A percentile compares a stretch with the other conserved stretches of the same genome.
Conservation (phyloP, 2,888 invertebrate genomes). For the Tetragonula carbonaria region DNA sequence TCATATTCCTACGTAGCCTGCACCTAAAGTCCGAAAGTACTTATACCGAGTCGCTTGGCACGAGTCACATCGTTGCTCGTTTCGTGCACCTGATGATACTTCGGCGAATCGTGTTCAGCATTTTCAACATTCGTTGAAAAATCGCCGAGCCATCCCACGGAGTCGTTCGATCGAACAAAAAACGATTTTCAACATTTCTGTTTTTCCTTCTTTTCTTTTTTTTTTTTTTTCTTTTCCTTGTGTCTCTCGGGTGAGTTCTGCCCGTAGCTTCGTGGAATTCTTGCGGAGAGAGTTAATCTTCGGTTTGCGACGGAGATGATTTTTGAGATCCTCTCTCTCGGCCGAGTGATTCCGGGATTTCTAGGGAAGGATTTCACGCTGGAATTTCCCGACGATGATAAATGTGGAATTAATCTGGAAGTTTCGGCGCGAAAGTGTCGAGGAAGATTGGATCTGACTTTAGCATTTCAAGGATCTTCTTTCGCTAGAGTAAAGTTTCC, state of each 20-base stretch:
- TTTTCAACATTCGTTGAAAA: constrained; percentile 30
- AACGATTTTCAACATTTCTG: neutral
- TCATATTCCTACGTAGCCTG: constrained; percentile 63
- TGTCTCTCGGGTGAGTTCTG: no score
- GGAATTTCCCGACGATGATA: neutral
- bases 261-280: neutral
- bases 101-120: constrained; percentile 48
- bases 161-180: neutral
- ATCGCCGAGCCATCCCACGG: neutral
- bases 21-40: constrained; percentile 50
- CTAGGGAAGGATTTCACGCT: neutral
- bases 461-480: neutral
- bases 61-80: neutral
- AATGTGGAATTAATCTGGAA: neutral
- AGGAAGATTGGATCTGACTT: neutral
- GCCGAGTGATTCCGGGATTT: neutral
- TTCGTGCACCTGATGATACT: constrained; percentile 53
- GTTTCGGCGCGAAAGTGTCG: neutral
- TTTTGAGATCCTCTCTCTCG: neutral
- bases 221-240: neutral
- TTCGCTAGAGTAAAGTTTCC: no score
- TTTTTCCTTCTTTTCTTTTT: no score
- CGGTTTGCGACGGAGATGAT: neutral
- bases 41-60: constrained; percentile 9
- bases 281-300: neutral